These are phyloP conservation scores for Brachyrhaphis roseni DNA, from an alignment of 2,797 vertebrate genomes.

Conservation along the genomic window DNA sequence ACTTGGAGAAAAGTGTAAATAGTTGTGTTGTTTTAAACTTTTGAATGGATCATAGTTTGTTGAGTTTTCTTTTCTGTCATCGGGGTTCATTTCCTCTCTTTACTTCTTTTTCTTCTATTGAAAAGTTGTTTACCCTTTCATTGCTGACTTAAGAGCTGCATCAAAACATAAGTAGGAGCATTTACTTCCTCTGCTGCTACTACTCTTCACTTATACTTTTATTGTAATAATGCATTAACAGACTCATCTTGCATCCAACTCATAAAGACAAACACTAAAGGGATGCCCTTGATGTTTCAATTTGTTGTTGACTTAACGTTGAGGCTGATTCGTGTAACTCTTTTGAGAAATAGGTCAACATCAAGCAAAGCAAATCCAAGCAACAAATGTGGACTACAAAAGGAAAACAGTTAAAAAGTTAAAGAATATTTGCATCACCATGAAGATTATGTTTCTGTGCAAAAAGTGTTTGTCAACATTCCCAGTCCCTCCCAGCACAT, in stretches of 20 bases:
- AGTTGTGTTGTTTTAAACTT: background rate
- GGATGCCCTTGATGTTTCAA: background rate
- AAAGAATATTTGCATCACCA: background rate
- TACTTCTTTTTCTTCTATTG: background rate
- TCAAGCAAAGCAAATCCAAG: background rate
- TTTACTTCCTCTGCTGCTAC: background rate
- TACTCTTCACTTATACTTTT: background rate
- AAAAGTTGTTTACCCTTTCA: background rate
- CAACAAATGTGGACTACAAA: background rate
- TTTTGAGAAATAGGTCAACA: background rate
- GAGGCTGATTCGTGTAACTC: background rate
- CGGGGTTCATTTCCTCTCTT: background rate
- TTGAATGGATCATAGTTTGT: background rate
- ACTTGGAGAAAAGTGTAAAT: background rate
- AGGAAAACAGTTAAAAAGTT: background rate
- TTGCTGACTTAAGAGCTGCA: background rate
- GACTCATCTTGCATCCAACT: background rate
- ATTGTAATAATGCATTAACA: background rate
- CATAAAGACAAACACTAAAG: slow-evolving; percentile 9
- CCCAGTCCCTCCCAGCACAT: background rate
- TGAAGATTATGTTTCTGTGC: background rate
- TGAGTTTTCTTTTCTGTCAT: background rate
- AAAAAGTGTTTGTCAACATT: background rate
- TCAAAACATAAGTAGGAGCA: no score
- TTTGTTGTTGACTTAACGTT: background rate